A percentile compares a stretch with the other conserved stretches of the same genome.
phyloP scores from a whole-genome alignment of 2,888 invertebrate genomes.

The Orthosia incerta region DNA sequence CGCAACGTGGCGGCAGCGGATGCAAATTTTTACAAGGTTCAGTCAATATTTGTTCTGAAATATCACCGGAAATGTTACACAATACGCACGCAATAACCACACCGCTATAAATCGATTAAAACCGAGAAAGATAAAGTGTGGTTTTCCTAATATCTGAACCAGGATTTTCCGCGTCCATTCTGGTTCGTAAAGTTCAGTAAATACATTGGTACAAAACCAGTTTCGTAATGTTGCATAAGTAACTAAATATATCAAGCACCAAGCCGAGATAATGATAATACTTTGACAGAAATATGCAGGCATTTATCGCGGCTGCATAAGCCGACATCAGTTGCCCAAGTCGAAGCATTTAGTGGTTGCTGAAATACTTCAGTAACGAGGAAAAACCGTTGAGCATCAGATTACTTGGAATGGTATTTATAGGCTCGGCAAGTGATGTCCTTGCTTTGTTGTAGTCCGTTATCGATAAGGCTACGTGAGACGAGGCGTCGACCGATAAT shows the following conservation, averaged over 20 bases:
- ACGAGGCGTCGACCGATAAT: slow-evolving; percentile 90
- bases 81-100: slow-evolving; percentile 15
- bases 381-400: slow-evolving; percentile 56
- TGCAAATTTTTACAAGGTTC: slow-evolving; percentile 61
- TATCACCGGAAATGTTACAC: slow-evolving; percentile 45
- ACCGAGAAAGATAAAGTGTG: slow-evolving; percentile 39
- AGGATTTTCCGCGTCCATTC: slow-evolving; percentile 55
- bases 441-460: slow-evolving; percentile 81
- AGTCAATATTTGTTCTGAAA: slow-evolving; percentile 37
- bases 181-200: slow-evolving; percentile 46
- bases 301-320: slow-evolving; percentile 55
- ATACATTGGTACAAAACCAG: slow-evolving; percentile 52
- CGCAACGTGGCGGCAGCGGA: slow-evolving; percentile 71
- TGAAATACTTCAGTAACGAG: slow-evolving; percentile 56
- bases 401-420: slow-evolving; percentile 56
- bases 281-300: slow-evolving; percentile 61
- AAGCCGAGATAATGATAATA: slow-evolving; percentile 61
- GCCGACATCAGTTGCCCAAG: slow-evolving; percentile 54
- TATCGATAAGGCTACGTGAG: slow-evolving; percentile 82
- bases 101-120: slow-evolving; percentile 35
- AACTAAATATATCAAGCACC: slow-evolving; percentile 58
- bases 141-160: slow-evolving; percentile 49
- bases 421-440: slow-evolving; percentile 77
- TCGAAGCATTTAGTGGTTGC: slow-evolving; percentile 42
- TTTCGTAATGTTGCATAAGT: slow-evolving; percentile 61